Evolutionary conservation across 2,797 vertebrate species (phyloP), one percentile per base, ranked within the genome.

Genomic region (Channallabes apus): DNA sequence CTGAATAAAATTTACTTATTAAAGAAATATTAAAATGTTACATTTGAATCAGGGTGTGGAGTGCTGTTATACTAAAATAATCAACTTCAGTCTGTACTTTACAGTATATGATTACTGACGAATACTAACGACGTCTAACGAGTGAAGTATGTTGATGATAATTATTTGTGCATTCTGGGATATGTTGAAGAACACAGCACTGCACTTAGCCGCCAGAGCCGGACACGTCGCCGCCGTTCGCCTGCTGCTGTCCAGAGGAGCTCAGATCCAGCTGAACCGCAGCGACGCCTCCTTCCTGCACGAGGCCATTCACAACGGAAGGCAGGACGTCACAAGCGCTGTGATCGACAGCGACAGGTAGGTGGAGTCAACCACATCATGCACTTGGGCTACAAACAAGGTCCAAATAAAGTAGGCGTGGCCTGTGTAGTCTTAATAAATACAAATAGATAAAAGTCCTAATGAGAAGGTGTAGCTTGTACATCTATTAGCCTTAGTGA

Each of bases 241-340:
- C 0, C 88, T 97, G 6, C 95, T 97, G 71, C 93, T 97, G 80
- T 92, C 91, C 59, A 91, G 92, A 0, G 93, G 93, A 0, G 95
- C 96, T 0, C 92, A 95, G 86, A 91, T 97, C 3, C 64, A 92
- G 7, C 92, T 97, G 85, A 97, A 97, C 91, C 94, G 93, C 87
- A 90, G 92, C 9, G 88, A 94, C 1, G 94, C 95, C 82, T 95
- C 96, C 82, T 97, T 96, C 89, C 80, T 97, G 87, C 96, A 97
- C 46, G 94, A 96, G 56, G 96, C 96, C 11, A 93, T 97, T 86
- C 95, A 95, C 86, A 93, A 93, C 0, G 93, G 93, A 75, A 94
- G 93, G 68, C 96, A 95, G 90, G 96, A 97, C 0, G 95, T 95
- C 14, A 94, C 95, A 17, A 94, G 92, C 46, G 88, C 89, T 0